Evolutionary conservation across 2,797 vertebrate genomes (phyloP).

Genomic region (Staurois parvus): DNA sequence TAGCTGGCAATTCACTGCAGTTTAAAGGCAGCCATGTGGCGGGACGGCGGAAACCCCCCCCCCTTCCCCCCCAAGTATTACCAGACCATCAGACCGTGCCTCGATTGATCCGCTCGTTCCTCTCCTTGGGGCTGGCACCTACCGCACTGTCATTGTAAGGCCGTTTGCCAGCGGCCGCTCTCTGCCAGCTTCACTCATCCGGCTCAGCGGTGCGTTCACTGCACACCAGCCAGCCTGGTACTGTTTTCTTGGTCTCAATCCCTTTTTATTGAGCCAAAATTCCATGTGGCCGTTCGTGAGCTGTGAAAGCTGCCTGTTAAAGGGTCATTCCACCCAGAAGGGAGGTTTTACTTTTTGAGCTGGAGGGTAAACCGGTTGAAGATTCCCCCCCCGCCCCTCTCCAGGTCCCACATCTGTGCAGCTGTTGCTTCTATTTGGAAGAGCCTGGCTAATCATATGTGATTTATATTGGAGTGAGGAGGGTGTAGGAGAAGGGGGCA

Average conservation of each 20-base stretch:
- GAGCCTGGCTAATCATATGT: too few species aligned
- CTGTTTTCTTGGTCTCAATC: background rate
- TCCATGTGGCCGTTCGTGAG: background rate
- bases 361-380: too few species aligned
- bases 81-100: slow-evolving; percentile 1
- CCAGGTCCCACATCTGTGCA: too few species aligned
- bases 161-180: too few species aligned
- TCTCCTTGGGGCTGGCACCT: slow-evolving; percentile 7
- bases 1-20: too few species aligned
- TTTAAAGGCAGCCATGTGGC: background rate
- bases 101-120: background rate
- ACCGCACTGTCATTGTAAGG: slow-evolving; percentile 1
- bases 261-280: background rate
- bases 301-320: background rate
- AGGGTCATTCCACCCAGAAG: too few species aligned
- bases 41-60: too few species aligned
- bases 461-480: too few species aligned
- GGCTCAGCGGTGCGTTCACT: background rate
- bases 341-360: too few species aligned
- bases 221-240: background rate
- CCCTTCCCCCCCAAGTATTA: background rate
- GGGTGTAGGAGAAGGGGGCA: too few species aligned
- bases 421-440: too few species aligned
- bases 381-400: too few species aligned
- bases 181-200: background rate